Base-by-base conservation (phyloP, 2,113 vertebrate genomes). In the Embiotoca jacksoni region DNA sequence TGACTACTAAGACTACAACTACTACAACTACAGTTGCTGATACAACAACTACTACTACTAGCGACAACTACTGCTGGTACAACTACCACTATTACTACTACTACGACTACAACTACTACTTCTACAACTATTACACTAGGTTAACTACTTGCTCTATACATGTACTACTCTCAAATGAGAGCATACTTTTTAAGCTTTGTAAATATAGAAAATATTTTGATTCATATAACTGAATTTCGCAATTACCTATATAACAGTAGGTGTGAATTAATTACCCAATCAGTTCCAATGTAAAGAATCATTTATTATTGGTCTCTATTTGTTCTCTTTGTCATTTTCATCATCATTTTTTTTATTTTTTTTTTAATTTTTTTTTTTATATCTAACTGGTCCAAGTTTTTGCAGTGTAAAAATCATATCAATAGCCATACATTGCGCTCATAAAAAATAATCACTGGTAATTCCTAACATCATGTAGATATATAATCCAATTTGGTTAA, bases 91-190 rank as follows among this genome's bases (percentile, higher is more conserved):
- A 37, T 7, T 37, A 7, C 4, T 37, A 37, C 37, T 37, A 7
- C 4, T 37, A 37, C 37, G 4, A 37, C 41, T 13, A 44, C 41
- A 1, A 44, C 41, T 44, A 44, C 41, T 44, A 44, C 10, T 44
- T 3, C 2, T 44, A 11, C 41, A 5, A 13, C 9, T 44, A 44
- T 11, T 11, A 44, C 41, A 44, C 41, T 11, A 13, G 41, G 46
- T 35, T 46, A 49, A 57, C 37, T 46, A 7, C 71, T 71, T 63
- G 46, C 61, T 68, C 8, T 37, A 69, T 41, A 57, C 37, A 57
- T 71, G 30, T 14, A 10, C 54, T 30, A 61, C 36, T 62, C 58
- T 81, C 33, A 66, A 47, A 83, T 52, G 37, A 74, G 58, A 77
- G 46, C 50, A 56, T 76, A 23, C 23, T 23, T 23, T 23, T 23